Evolutionary conservation across 2,888 invertebrate species (phyloP).

Genomic region (Melitaea athalia): DNA sequence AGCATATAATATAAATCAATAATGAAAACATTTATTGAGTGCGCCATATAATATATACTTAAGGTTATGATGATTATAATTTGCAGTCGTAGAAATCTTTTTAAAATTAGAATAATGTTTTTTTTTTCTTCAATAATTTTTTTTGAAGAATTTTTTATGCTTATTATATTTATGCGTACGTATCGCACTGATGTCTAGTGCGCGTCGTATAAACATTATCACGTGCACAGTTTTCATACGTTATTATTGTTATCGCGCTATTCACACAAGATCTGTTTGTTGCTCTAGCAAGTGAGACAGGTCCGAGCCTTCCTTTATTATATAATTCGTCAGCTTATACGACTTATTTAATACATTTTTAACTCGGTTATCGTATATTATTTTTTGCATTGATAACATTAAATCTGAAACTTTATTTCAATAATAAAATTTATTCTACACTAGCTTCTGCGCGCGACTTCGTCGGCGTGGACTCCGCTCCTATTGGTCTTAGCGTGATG

Average conservation of each 20-base stretch:
- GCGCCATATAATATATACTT: no score
- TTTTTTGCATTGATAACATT: neutral
- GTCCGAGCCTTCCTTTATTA: slow-evolving; percentile 27
- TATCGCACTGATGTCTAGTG: slow-evolving; percentile 30
- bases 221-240: slow-evolving; percentile 34
- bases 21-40: no score
- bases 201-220: slow-evolving; percentile 31
- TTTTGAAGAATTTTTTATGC: no score
- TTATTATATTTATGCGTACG: neutral
- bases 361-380: slow-evolving; percentile 1
- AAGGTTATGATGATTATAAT: no score
- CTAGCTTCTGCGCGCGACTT: no score
- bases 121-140: no score
- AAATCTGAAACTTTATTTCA: neutral
- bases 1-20: no score
- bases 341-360: slow-evolving; percentile 1
- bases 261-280: slow-evolving; percentile 36
- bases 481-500: no score
- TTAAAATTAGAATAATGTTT: no score
- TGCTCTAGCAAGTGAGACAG: slow-evolving; percentile 33
- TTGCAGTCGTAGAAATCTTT: no score
- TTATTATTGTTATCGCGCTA: slow-evolving; percentile 37
- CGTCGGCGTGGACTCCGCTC: no score
- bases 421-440: no score
- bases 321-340: slow-evolving; percentile 17